Base-by-base conservation (phyloP, 2,888 invertebrate genomes). In the Epinotia nisella region DNA sequence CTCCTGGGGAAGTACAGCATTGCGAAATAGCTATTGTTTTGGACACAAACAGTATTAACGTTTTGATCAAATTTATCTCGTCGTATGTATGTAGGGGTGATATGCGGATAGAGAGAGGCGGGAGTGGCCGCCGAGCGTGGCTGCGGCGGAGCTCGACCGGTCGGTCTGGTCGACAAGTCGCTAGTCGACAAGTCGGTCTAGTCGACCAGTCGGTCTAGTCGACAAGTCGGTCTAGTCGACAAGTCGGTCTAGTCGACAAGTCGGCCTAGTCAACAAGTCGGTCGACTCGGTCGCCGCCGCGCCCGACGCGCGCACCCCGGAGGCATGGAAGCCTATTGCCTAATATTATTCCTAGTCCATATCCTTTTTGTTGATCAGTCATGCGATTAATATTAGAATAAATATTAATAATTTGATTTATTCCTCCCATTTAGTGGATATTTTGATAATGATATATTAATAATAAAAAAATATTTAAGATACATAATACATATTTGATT, bases 371-470 rank as follows among this genome's bases (percentile, higher is more conserved):
- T 93, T 93, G 92, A 93, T 93, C 93, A 93, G 93, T 93, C 93
- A 93, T 93, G 93, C 93, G 93, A 91, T 93, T 93, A 92, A 91
- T 92, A 91, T 93, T 93, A 93, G 93, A 92, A 83, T 89, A 90
- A 92, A 93, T 92, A 93, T 89, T 91, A 90, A 90, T 93, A 92
- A 93, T 93, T 93, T 93, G 93, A 93, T 93, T 93, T 93, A 93
- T 93, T 93, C 93, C 93, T 93, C 93, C 93, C 93, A 92, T 93
- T 93, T 93, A 93, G 93, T 93, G 93, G 93, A 93, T 93, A 93
- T 93, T 93, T 93, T 93, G 93, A 93, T 93, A 93, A 93, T 93
- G 93, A 93, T 93, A 93, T 93, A 93, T 93, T 92, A 93, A 92
- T 93, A 93, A 91, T 92, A 92, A 93, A 92, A n/a, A 93, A 93